Base-by-base conservation (phyloP, 1,140 invertebrate genomes). In the Drosophila quadrilineata region DNA sequence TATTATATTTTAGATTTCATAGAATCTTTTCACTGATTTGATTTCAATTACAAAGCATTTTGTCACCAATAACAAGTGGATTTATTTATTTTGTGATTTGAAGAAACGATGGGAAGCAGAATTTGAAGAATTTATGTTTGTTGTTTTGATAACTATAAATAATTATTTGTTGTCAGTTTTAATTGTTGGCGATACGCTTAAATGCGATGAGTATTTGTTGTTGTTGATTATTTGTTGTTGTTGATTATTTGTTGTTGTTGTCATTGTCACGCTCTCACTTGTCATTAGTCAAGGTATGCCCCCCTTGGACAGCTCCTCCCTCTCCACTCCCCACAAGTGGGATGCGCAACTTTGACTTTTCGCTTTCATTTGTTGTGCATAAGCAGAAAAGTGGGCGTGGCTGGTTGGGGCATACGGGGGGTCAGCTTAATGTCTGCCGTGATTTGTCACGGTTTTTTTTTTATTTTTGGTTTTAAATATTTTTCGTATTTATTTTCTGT, bases 191-290 rank as follows among this genome's bases (percentile, higher is more conserved):
- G 59, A 26, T 52, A 73, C 36, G 65, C 70, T 73, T 73, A 53
- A 69, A 62, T 57, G 38, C 57, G 38, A 24, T 45, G n/a, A n/a
- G n/a, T 45, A 52, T 64, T 45, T 52, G 26, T 46, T 45, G 38
- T 12, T 12, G 26, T 24, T 54, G 21, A n/a, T n/a, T 43, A 43
- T 16, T 33, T 41, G 36, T 58, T 62, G 29, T 67, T 59, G 48
- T 53, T 53, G 16, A 14, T 24, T 50, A 36, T 43, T 59, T 46
- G 36, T 14, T 12, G 54, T 36, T 60, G 45, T 75, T 77, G 74
- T 58, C 54, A 77, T 57, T 80, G 75, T 79, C 76, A 80, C 75
- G 75, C 75, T 80, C 75, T 80, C 75, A 71, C 75, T 54, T 41
- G 16, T 0, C 22, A 28, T 45, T n/a, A 46, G 3, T n/a, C 36